These are phyloP conservation scores for Sitophilus oryzae DNA, from an alignment of 1,140 invertebrate genomes.

Conservation along the genomic window DNA sequence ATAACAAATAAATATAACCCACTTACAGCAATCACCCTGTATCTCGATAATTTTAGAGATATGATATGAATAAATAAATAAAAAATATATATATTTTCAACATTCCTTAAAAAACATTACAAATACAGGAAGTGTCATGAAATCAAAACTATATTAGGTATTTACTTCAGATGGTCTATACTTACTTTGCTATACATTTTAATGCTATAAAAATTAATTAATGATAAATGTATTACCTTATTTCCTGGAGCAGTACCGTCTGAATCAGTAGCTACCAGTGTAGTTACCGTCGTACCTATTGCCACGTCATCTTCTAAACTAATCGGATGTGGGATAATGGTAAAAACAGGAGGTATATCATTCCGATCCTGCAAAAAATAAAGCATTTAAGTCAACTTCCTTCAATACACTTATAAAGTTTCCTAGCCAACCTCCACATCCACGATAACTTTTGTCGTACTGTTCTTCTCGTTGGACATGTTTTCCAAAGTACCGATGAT, in stretches of 20 bases:
- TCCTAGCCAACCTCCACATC: slow-evolving; percentile 63
- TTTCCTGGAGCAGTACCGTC: slow-evolving; percentile 79
- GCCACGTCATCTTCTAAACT: slow-evolving; percentile 75
- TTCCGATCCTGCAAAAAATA: slow-evolving; percentile 61
- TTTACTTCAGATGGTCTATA: too few species aligned
- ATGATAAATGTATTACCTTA: too few species aligned
- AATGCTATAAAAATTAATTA: too few species aligned
- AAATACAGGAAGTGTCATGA: too few species aligned
- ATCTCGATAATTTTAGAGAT: too few species aligned
- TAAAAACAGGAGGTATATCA: slow-evolving; percentile 81
- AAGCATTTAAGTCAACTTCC: neutral
- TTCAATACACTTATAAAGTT: slow-evolving; percentile 44
- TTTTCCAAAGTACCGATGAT: slow-evolving; percentile 79
- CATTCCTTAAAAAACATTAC: too few species aligned
- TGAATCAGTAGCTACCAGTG: slow-evolving; percentile 69
- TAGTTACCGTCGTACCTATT: slow-evolving; percentile 73
- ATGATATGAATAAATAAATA: too few species aligned
- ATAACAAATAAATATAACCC: too few species aligned
- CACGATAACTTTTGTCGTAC: slow-evolving; percentile 69
- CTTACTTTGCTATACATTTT: too few species aligned
- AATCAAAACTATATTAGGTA: too few species aligned
- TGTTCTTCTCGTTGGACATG: slow-evolving; percentile 58
- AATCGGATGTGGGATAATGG: slow-evolving; percentile 69
- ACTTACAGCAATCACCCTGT: too few species aligned
- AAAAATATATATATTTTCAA: too few species aligned